phyloP scores from a whole-genome alignment of 2,888 invertebrate genomes.

The Drosophila phalerata region DNA sequence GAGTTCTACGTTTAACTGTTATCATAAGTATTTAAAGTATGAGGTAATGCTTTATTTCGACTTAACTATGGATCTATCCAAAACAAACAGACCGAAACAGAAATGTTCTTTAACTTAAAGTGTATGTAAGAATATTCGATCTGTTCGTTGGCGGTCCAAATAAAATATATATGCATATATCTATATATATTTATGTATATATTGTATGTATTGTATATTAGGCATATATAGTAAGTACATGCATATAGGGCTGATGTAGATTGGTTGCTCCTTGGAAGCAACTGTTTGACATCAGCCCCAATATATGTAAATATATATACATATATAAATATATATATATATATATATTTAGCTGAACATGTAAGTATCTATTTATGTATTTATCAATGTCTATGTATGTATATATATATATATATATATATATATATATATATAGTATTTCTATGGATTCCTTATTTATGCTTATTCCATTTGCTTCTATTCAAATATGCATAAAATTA shows the following conservation, averaged over 20 bases:
- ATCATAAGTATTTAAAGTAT: constrained; percentile 81
- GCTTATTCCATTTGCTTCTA: constrained; percentile 48
- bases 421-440: constrained; percentile 17
- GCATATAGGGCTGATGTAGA: constrained; percentile 22
- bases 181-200: constrained; percentile 4
- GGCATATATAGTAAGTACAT: constrained; percentile 21
- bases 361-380: constrained; percentile 17
- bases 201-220: constrained; percentile 17
- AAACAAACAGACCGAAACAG: constrained; percentile 10
- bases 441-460: constrained; percentile 21
- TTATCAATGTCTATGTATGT: constrained; percentile 4
- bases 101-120: constrained; percentile 16
- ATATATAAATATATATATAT: constrained; percentile 16
- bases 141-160: constrained; percentile 11
- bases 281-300: constrained; percentile 21
- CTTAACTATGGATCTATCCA: constrained; percentile 57
- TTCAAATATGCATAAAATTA: constrained; percentile 54
- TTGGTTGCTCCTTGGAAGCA: constrained; percentile 13
- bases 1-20: constrained; percentile 68
- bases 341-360: constrained; percentile 14
- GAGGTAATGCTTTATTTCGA: constrained; percentile 82
- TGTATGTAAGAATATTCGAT: constrained; percentile 12
- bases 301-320: constrained; percentile 16
- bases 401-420: constrained; percentile 1
- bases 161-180: constrained; percentile 23